Conservation (phyloP, 1,140 invertebrate genomes). For the Battus philenor region DNA sequence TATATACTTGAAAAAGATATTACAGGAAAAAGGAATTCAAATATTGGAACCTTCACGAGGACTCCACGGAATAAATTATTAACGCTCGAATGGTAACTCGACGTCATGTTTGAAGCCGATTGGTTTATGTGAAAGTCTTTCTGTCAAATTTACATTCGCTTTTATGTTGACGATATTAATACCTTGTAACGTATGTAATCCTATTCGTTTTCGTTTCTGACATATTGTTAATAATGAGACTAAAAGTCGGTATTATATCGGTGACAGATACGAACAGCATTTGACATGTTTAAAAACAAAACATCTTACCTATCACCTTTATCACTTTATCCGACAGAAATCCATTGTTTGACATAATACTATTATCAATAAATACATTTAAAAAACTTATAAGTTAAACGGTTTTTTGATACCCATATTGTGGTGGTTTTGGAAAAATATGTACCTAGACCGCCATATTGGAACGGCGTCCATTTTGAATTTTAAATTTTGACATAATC, state of each 20-base stretch:
- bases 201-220: slow-evolving; percentile 3
- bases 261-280: background rate
- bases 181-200: slow-evolving; percentile 11
- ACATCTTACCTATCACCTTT: background rate
- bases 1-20: slow-evolving; percentile 14
- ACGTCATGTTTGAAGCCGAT: slow-evolving; percentile 13
- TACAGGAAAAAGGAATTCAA: slow-evolving; percentile 14
- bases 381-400: no score
- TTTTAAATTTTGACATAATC: no score
- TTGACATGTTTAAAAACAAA: background rate
- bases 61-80: slow-evolving; percentile 13
- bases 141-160: slow-evolving; percentile 11
- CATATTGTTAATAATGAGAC: background rate
- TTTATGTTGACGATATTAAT: slow-evolving; percentile 11
- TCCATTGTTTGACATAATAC: no score
- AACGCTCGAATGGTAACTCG: slow-evolving; percentile 12
- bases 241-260: background rate
- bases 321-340: no score
- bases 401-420: no score
- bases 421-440: no score
- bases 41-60: slow-evolving; percentile 7
- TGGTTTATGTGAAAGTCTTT: slow-evolving; percentile 12
- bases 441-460: no score
- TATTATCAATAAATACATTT: no score
- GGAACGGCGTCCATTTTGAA: no score